A percentile compares a stretch with the other conserved stretches of the same genome.
Conservation (phyloP, 2,797 vertebrate genomes). For the Sebastes vulpes region DNA sequence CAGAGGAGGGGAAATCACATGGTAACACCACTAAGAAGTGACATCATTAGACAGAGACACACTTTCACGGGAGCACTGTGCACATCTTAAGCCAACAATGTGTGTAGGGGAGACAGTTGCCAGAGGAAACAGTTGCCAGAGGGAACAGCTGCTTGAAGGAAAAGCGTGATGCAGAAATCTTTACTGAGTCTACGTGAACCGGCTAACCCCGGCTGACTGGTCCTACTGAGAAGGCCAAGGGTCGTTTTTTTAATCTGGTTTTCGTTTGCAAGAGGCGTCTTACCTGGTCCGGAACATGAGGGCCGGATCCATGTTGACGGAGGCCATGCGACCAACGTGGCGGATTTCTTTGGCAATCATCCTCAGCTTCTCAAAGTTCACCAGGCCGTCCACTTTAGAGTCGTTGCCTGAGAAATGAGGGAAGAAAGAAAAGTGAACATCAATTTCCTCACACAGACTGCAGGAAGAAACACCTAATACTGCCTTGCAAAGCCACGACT, state of each 20-base stretch:
- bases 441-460: not conserved
- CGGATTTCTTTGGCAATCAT: constrained; percentile 99
- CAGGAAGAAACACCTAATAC: not conserved
- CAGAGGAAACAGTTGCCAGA: constrained; percentile 53
- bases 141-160: constrained; percentile 65
- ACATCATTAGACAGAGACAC: constrained; percentile 70
- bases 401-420: constrained; percentile 90
- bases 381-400: constrained; percentile 97
- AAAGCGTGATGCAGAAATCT: constrained; percentile 66
- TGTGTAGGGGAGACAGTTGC: constrained; percentile 53
- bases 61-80: constrained; percentile 67
- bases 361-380: constrained; percentile 98
- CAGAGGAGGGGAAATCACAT: constrained; percentile 63
- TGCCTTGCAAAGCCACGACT: not conserved
- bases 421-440: not conserved
- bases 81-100: constrained; percentile 60
- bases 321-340: constrained; percentile 97
- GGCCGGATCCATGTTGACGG: constrained; percentile 98
- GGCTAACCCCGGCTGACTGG: constrained; percentile 43
- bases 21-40: constrained; percentile 54
- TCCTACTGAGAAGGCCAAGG: constrained; percentile 26
- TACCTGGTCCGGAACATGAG: constrained; percentile 98
- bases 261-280: not conserved
- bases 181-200: constrained; percentile 58
- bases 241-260: not conserved